These are phyloP conservation scores for Aphelocoma californica DNA, from an alignment of 2,797 vertebrate genomes.

Conservation along the genomic window DNA sequence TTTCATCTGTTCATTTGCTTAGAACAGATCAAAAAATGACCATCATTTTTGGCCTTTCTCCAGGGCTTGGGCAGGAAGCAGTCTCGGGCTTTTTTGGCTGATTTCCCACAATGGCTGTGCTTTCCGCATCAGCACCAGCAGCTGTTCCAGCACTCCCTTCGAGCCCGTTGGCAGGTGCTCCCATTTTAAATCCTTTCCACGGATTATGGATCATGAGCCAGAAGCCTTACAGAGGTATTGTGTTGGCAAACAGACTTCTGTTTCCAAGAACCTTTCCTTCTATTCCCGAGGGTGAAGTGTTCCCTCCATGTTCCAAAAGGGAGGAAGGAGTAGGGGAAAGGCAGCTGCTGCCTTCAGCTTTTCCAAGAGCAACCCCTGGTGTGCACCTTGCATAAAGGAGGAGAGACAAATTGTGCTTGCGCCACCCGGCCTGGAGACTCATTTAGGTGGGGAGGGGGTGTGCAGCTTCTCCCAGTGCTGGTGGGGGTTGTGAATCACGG, in stretches of 20 bases:
- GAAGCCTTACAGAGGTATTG: not conserved
- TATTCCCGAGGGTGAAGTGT: not conserved
- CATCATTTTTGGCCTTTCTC: not conserved
- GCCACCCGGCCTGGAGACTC: accelerated
- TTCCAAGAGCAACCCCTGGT: not conserved
- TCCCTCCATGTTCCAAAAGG: not conserved
- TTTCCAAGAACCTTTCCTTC: not conserved
- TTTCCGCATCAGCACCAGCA: not conserved
- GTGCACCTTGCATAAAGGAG: accelerated
- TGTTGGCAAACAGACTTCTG: not conserved
- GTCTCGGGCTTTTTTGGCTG: not conserved
- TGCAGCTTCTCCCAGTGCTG: too few species aligned
- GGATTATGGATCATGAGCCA: not conserved
- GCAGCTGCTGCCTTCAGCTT: not conserved
- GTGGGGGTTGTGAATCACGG: not conserved
- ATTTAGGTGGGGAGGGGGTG: too few species aligned
- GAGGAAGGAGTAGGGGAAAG: not conserved
- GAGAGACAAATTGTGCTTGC: not conserved
- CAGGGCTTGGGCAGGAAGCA: not conserved
- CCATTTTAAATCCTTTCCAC: not conserved
- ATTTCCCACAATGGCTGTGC: accelerated
- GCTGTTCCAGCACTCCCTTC: not conserved
- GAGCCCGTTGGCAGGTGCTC: not conserved
- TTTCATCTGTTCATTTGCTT: not conserved
- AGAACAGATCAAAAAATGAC: not conserved